Evolutionary conservation across 1,140 invertebrate genomes (phyloP).

Genomic region (Drosophila kepulauana): DNA sequence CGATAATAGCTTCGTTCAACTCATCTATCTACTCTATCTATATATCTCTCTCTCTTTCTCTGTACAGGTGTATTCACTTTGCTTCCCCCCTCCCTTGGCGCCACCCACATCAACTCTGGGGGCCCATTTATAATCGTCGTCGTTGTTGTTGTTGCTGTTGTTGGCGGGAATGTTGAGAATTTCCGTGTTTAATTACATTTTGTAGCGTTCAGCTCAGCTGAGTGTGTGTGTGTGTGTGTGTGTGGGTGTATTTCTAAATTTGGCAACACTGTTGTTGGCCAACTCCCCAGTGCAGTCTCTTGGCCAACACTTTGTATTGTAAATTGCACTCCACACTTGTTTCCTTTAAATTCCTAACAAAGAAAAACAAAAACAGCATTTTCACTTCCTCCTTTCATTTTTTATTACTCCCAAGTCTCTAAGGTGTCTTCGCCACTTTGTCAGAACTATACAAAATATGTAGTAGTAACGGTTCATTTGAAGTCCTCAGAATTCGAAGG

Average conservation of each 20-base stretch:
- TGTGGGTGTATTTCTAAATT: constrained; percentile 16
- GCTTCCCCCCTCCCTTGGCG: background rate
- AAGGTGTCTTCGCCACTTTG: too few relatives aligned
- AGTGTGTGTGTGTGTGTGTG: constrained; percentile 6
- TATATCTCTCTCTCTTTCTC: background rate
- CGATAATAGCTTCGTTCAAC: background rate
- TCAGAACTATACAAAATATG: too few relatives aligned
- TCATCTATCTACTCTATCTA: too few relatives aligned
- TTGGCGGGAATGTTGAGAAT: constrained; percentile 30
- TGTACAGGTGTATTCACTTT: background rate
- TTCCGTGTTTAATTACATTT: constrained; percentile 61
- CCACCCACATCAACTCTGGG: constrained; percentile 2
- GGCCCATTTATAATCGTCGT: constrained; percentile 15
- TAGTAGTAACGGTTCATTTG: too few relatives aligned
- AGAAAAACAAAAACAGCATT: too few relatives aligned
- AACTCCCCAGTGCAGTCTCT: background rate
- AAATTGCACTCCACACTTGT: constrained; percentile 2
- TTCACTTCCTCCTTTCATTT: too few relatives aligned
- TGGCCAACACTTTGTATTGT: constrained; percentile 6
- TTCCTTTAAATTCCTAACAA: constrained; percentile 8
- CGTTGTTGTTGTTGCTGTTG: background rate
- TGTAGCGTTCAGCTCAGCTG: constrained; percentile 1
- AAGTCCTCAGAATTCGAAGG: too few relatives aligned
- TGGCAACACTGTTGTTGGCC: constrained; percentile 12
- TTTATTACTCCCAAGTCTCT: too few relatives aligned